Evolutionary conservation across 2,888 invertebrate species (phyloP), one percentile per base, ranked within the genome.

Genomic region (Lepidonotus clava): DNA sequence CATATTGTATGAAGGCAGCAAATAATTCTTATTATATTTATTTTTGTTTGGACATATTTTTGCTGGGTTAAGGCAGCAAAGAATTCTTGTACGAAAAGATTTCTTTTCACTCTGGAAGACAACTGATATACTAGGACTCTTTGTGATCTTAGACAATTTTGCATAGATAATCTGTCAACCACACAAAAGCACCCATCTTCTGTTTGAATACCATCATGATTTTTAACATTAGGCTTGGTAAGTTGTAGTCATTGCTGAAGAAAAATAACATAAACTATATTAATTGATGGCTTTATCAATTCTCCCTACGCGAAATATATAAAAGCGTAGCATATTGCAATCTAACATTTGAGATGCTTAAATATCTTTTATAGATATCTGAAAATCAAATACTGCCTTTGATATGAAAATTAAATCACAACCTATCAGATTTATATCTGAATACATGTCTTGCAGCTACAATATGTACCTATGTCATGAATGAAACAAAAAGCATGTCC

Each of bases 61-160:
- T 71, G 71, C 71, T 38, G 71, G 71, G 24, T 36, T 34, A 71
- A 71, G 71, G 71, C 71, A 21, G 71, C 34, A 71, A 71, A 71
- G 71, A 21, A 34, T 71, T 71, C 36, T 36, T 38, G 11, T 32
- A 1, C 24, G 11, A 36, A 8, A 71, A 34, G 0, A 71, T 67
- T 71, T 71, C 71, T 71, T 71, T 71, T 71, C 71, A 71, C 4
- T 71, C 11, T 71, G 71, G 71, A 71, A 71, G 71, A 71, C 71
- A 18, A 36, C n/a, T n/a, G n/a, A 56, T 36, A 14, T 71, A 18
- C 11, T 5, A 36, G 34, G 8, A 21, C 5, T 61, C 61, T 11
- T 11, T 61, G 24, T 24, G 28, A 61, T 21, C 11, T 11, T 71
- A 21, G 34, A 38, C n/a, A 71, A 71, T 38, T 71, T 38, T 71